phyloP scores from a whole-genome alignment of 2,113 vertebrate species.

The Zosterops japonicus region DNA sequence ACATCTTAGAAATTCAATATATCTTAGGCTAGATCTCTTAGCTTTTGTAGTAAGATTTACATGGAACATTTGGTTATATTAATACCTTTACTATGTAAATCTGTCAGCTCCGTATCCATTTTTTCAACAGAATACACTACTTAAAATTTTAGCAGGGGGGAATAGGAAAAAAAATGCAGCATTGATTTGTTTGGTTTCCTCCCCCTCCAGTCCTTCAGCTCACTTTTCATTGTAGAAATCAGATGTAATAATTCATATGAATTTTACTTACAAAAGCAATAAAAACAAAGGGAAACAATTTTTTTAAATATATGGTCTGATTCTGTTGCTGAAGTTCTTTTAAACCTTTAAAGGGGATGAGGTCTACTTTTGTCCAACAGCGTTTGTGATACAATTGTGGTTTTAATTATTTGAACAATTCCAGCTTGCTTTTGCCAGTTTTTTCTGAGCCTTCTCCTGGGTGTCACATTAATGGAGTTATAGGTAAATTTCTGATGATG shows the following conservation, averaged over 20 bases:
- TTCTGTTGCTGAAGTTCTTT: background rate
- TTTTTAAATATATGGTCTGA: conserved; percentile 33
- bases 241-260: conserved; percentile 68
- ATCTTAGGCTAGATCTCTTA: conserved; percentile 11
- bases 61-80: conserved; percentile 5
- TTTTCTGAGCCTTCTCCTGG: background rate
- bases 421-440: background rate
- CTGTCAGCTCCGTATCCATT: background rate
- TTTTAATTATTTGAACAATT: conserved; percentile 4
- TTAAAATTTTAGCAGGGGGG: background rate
- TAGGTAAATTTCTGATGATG: background rate
- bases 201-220: conserved; percentile 1
- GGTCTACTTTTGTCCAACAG: background rate
- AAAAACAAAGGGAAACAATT: conserved; percentile 44
- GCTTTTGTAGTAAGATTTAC: background rate
- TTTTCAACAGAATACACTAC: conserved; percentile 31
- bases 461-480: background rate
- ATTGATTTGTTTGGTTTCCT: background rate
- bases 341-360: background rate
- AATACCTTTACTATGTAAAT: conserved; percentile 8
- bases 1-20: conserved; percentile 41
- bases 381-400: background rate
- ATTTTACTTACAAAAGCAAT: conserved; percentile 66
- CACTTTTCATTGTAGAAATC: conserved; percentile 36
- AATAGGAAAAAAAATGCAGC: background rate